These are phyloP conservation scores for Agrochola circellaris DNA, from an alignment of 2,888 invertebrate genomes.

Conservation along the genomic window DNA sequence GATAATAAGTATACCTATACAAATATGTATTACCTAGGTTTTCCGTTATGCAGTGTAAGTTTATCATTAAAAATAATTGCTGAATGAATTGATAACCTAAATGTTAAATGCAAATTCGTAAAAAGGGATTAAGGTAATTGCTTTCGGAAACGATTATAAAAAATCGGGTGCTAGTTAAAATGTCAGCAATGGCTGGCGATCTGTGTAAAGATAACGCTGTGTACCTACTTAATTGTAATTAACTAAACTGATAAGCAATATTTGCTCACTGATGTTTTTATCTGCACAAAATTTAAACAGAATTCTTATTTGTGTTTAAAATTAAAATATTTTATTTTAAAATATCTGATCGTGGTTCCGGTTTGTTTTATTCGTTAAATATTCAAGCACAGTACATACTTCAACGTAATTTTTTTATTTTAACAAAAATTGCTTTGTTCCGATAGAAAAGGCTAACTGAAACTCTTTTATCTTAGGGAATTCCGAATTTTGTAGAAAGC, in stretches of 20 bases:
- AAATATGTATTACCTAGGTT: not conserved
- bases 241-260: conserved; percentile 26
- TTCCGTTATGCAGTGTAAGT: not conserved
- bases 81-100: not conserved
- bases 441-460: not conserved
- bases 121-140: not conserved
- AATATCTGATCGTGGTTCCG: conserved; percentile 16
- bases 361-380: conserved; percentile 10
- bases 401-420: not conserved
- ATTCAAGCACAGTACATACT: not conserved
- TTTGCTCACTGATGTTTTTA: conserved; percentile 31
- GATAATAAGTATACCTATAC: not conserved
- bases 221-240: conserved; percentile 10
- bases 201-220: conserved; percentile 12
- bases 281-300: conserved; percentile 16
- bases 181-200: conserved; percentile 11
- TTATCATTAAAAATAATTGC: not conserved
- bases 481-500: too few species aligned
- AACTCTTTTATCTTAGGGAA: not conserved
- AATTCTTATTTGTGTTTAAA: conserved; percentile 14
- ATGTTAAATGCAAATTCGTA: not conserved
- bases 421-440: conserved; percentile 11
- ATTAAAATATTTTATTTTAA: conserved; percentile 27
- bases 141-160: conserved; percentile 7
- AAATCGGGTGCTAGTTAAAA: not conserved